Base-by-base conservation (phyloP, 2,113 vertebrate species). In the Mionectes macconnelli region DNA sequence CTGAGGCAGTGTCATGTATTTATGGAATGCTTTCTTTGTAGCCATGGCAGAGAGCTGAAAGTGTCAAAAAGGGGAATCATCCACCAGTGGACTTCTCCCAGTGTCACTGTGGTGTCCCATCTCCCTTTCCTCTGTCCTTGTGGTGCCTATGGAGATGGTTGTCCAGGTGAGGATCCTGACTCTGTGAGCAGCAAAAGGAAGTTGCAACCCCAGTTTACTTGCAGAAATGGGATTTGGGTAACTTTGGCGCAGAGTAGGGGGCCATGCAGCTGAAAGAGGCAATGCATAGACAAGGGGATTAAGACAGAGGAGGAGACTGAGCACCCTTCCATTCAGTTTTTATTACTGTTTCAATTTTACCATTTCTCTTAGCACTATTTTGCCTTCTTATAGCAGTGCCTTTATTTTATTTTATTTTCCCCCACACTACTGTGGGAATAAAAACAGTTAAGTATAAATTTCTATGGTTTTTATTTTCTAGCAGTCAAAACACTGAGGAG, bases 401-500 rank as follows among this genome's bases (percentile, higher is more conserved):
- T 70, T 74, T 33, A 39, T 81, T 85, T 84, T 68, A 24, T 47
- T 84, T 68, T 47, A 33, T 91, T 60, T 73, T 4, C 1, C 3
- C 9, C 1, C 12, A 31, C 15, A 17, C 37, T 76, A 24, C 44
- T 37, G 12, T 56, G n/a, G 35, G 14, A 90, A 85, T 63, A 85
- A 72, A 90, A 73, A 0, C 7, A 28, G 14, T 49, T 73, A 69
- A 47, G 24, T 76, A 64, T 57, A 85, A 85, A 60, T 35, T 82
- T 31, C 12, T 59, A 22, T 12, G 5, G 33, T 66, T 94, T 87
- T 68, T 72, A 13, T 76, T 74, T 89, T 66, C 49, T 47, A 63
- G 42, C 3, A 66, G 12, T 39, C 0, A 0, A 57, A 87, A n/a
- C n/a, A 55, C 31, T 47, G 69, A 50, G n/a, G 33, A 84, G 8